These are phyloP conservation scores for Apamea sordens DNA, from an alignment of 2,888 invertebrate species.

Conservation along the genomic window DNA sequence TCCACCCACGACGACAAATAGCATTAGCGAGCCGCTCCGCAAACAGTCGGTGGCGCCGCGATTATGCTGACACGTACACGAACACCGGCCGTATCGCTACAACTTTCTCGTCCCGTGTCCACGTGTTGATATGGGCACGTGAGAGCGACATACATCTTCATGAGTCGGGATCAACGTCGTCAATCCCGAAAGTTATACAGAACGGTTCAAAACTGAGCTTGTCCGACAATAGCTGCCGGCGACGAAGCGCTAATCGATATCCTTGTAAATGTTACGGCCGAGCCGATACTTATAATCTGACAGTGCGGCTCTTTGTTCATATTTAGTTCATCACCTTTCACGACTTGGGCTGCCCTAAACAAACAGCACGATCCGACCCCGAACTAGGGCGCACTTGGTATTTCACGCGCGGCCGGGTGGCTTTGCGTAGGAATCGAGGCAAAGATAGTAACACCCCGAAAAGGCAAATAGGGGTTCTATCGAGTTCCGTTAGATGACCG, in stretches of 20 bases:
- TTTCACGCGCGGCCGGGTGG: constrained; percentile 87
- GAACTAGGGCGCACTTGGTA: constrained; percentile 90
- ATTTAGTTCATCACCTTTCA: constrained; percentile 86
- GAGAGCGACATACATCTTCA: constrained; percentile 72
- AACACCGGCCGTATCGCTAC: constrained; percentile 71
- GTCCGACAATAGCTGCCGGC: constrained; percentile 61
- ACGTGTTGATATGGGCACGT: constrained; percentile 79
- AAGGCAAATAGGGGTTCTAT: constrained; percentile 88
- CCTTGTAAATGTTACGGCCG: constrained; percentile 75
- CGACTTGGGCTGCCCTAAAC: constrained; percentile 85
- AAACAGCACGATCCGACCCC: constrained; percentile 87
- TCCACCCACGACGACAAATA: constrained; percentile 84
- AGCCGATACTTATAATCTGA: constrained; percentile 79
- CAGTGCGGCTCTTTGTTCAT: constrained; percentile 81
- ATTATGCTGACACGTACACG: constrained; percentile 82
- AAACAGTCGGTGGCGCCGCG: constrained; percentile 85
- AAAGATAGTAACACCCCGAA: constrained; percentile 87
- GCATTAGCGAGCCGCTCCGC: constrained; percentile 85
- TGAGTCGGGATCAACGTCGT: constrained; percentile 76
- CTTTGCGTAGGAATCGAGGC: constrained; percentile 87
- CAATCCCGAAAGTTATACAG: constrained; percentile 71
- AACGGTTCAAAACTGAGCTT: constrained; percentile 64
- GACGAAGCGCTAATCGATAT: constrained; percentile 68
- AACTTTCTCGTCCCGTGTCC: constrained; percentile 78
- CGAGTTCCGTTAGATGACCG: constrained; percentile 84